Base-by-base conservation (phyloP, 2,888 invertebrate genomes). In the Meiosimyza decipiens region DNA sequence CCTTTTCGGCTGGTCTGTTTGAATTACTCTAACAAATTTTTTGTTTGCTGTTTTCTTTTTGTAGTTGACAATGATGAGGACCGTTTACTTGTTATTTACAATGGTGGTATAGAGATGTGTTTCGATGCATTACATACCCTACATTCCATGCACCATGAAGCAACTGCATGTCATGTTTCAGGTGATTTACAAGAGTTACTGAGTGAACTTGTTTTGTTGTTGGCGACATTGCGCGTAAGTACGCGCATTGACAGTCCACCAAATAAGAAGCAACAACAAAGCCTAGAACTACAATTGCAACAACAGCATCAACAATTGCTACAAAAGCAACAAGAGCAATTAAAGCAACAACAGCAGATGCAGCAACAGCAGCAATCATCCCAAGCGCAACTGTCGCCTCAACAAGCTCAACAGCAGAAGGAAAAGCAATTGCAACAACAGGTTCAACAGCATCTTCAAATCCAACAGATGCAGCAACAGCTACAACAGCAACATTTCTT, bases 141-240 rank as follows among this genome's bases (percentile, higher is more conserved):
- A 74, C 96, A 97, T 89, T 93, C 95, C 79, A 96, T 97, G 92
- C 94, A 96, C 85, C 95, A 96, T 81, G 97, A 97, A 87, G 96
- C 96, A 72, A 95, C 96, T 11, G 95, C 95, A 0, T 95, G 94
- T 82, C 94, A 95, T 84, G 93, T 95, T 16, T 92, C 92, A 0
- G 92, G 91, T 4, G 97, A 97, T 86, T 89, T 97, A 71, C 91
- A 95, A 51, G 95, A 96, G 80, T 90, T 97, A 60, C 89, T 97
- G 75, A 91, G 92, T 1, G 93, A 94, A 85, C 91, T 94, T 81
- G 90, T 92, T 69, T 91, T 94, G 74, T 87, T 94, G 22, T 90
- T 93, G 69, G 90, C 93, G 66, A 93, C 94, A 75, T 88, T 94
- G 76, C 90, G 94, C 83, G 89, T 92, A 75, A 90, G 91, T 71